Evolutionary conservation across 2,888 invertebrate genomes (phyloP).

Genomic region (Salpingus planirostris): DNA sequence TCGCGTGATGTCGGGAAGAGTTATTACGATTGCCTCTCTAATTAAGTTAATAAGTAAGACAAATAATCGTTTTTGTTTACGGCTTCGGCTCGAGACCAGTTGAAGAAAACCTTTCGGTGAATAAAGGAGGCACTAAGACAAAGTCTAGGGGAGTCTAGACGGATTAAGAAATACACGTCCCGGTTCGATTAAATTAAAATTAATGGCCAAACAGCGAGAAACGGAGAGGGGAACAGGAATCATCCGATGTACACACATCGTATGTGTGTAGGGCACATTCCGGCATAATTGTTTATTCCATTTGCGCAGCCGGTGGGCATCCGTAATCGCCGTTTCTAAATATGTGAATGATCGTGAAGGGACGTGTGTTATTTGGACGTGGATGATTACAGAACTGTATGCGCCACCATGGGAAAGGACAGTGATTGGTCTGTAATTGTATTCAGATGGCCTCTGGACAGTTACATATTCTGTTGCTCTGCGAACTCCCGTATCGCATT

Average conservation of each 20-base stretch:
- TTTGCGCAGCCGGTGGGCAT: background rate
- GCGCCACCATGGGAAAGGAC: conserved; percentile 16
- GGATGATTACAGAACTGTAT: conserved; percentile 16
- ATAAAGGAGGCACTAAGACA: too few relatives aligned
- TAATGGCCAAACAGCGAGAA: too few relatives aligned
- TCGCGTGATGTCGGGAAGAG: conserved; percentile 1
- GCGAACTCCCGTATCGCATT: conserved; percentile 17
- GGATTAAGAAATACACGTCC: too few relatives aligned
- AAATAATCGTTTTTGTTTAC: conserved; percentile 2
- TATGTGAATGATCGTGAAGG: conserved; percentile 9
- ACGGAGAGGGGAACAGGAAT: too few relatives aligned
- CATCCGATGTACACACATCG: too few relatives aligned
- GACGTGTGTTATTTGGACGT: conserved; percentile 11
- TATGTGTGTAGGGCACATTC: too few relatives aligned
- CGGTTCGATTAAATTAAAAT: too few relatives aligned
- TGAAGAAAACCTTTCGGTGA: too few relatives aligned
- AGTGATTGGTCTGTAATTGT: conserved; percentile 25
- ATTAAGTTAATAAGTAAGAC: conserved; percentile 4
- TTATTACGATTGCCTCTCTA: conserved; percentile 2
- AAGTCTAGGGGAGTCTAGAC: too few relatives aligned
- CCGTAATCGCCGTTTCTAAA: conserved; percentile 5
- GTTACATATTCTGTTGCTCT: conserved; percentile 15
- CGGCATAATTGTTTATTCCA: background rate
- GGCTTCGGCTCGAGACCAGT: too few relatives aligned
- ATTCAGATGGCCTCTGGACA: conserved; percentile 22